Percentiles rank a stretch among this genome's conserved stretches.
phyloP scores from a whole-genome alignment of 1,140 invertebrate genomes.

The Drosophila auraria region DNA sequence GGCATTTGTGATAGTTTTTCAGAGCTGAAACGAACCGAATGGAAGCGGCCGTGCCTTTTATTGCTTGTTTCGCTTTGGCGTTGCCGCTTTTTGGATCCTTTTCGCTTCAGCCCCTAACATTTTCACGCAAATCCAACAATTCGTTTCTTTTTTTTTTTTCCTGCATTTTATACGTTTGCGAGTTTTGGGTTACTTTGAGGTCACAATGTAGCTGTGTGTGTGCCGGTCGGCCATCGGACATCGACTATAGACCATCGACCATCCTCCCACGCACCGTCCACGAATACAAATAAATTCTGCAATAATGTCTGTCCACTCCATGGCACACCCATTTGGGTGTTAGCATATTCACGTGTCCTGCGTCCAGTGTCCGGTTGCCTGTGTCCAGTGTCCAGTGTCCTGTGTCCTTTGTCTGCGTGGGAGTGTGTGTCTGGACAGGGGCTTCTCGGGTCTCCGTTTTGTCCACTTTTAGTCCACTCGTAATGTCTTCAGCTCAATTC shows the following conservation, averaged over 20 bases:
- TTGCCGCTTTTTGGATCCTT: constrained; percentile 26
- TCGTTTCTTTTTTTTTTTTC: constrained; percentile 20
- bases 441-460: constrained; percentile 47
- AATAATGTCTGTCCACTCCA: constrained; percentile 76
- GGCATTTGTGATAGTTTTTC: constrained; percentile 68
- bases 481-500: constrained; percentile 80
- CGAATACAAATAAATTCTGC: constrained; percentile 70
- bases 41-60: constrained; percentile 67
- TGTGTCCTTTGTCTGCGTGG: constrained; percentile 14
- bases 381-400: constrained; percentile 1
- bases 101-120: constrained; percentile 22
- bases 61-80: constrained; percentile 59
- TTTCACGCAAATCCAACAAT: constrained; percentile 46
- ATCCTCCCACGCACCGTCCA: constrained; percentile 32
- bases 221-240: constrained; percentile 2
- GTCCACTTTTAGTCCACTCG: constrained; percentile 73
- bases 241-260: background rate
- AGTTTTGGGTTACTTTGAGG: constrained; percentile 76
- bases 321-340: constrained; percentile 64
- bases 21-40: constrained; percentile 60
- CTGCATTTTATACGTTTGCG: constrained; percentile 67
- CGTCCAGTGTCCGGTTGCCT: constrained; percentile 4
- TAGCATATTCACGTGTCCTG: constrained; percentile 44
- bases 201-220: constrained; percentile 48
- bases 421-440: background rate